These are phyloP conservation scores for Philotrypesis tridentata DNA, from an alignment of 1,140 invertebrate species.

Conservation along the genomic window DNA sequence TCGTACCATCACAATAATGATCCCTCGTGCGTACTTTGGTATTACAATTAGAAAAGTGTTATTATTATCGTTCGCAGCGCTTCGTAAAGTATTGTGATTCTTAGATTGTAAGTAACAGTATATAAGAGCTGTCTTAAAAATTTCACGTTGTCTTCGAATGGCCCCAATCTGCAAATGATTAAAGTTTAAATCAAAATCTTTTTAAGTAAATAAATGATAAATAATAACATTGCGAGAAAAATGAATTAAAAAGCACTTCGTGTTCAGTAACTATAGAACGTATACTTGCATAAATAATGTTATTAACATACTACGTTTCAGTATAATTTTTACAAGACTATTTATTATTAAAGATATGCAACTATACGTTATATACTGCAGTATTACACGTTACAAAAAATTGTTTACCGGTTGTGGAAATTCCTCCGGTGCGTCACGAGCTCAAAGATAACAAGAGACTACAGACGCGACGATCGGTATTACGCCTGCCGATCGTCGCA, in stretches of 20 bases:
- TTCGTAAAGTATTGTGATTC: constrained; percentile 54
- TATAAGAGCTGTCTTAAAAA: constrained; percentile 62
- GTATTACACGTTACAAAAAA: no score
- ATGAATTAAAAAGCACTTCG: not conserved
- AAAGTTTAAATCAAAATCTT: constrained; percentile 8
- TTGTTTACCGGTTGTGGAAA: constrained; percentile 64
- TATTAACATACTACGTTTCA: no score
- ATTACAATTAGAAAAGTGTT: constrained; percentile 47
- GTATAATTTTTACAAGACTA: no score
- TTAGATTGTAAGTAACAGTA: constrained; percentile 52
- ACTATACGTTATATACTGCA: no score
- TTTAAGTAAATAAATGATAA: not conserved
- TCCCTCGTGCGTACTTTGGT: constrained; percentile 17
- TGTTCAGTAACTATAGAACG: no score
- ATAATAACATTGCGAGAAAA: no score
- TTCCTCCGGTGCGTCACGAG: constrained; percentile 60
- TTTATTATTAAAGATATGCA: no score
- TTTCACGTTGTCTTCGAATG: constrained; percentile 69
- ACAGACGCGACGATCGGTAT: not conserved
- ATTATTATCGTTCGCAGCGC: constrained; percentile 32
- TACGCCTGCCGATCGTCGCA: not conserved
- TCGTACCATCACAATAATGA: constrained; percentile 42
- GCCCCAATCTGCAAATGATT: constrained; percentile 69
- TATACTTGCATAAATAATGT: no score
- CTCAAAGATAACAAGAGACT: constrained; percentile 61